These are phyloP conservation scores for Drosophila putrida DNA, from an alignment of 2,888 invertebrate genomes.

Conservation along the genomic window DNA sequence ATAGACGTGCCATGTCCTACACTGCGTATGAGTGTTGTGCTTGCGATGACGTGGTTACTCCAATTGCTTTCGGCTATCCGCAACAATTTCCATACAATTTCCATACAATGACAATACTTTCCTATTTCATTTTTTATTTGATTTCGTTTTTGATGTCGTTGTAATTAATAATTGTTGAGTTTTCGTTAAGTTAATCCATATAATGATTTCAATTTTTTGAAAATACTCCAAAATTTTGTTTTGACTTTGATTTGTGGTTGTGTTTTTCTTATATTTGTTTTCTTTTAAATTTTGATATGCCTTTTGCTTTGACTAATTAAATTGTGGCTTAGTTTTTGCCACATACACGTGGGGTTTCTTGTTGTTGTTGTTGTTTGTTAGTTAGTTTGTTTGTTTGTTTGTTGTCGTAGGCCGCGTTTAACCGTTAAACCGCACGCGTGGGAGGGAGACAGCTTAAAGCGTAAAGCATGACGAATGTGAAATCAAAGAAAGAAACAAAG, in stretches of 20 bases:
- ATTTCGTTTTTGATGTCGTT: constrained; percentile 13
- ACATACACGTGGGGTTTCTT: constrained; percentile 35
- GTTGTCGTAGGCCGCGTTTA: constrained; percentile 63
- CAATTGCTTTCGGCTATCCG: constrained; percentile 33
- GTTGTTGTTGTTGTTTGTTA: constrained; percentile 28
- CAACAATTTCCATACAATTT: constrained; percentile 48
- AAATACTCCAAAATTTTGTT: constrained; percentile 38
- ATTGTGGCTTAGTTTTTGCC: constrained; percentile 27
- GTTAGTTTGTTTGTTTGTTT: constrained; percentile 38
- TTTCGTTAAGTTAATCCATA: constrained; percentile 16
- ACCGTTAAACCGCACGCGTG: constrained; percentile 43
- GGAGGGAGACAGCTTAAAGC: constrained; percentile 25
- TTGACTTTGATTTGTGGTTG: constrained; percentile 21
- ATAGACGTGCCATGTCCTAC: constrained; percentile 31
- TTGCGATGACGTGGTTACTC: constrained; percentile 45
- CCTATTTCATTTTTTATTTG: not conserved
- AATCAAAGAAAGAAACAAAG: constrained; percentile 16
- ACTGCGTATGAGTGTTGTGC: constrained; percentile 28
- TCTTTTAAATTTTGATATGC: constrained; percentile 48
- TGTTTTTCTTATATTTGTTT: constrained; percentile 28
- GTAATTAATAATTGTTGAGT: constrained; percentile 12
- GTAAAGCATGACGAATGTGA: constrained; percentile 35
- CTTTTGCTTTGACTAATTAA: constrained; percentile 36
- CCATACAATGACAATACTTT: constrained; percentile 49
- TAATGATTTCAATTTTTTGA: constrained; percentile 19